Percentiles rank a stretch among this genome's conserved stretches.
Evolutionary conservation across 2,113 vertebrate species (phyloP).

Genomic region (Sorex araneus): DNA sequence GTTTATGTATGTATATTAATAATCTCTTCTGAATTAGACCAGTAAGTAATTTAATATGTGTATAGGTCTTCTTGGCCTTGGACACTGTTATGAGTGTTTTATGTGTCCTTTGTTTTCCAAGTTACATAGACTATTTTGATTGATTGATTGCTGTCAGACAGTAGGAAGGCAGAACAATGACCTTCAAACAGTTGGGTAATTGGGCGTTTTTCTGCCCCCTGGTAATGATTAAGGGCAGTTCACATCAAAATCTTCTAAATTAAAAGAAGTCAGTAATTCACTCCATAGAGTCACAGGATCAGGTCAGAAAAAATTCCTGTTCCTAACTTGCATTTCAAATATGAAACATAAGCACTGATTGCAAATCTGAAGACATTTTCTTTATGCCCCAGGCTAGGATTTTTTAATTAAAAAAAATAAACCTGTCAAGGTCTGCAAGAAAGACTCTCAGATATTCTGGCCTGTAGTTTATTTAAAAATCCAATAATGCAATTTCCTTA

Average conservation of each 20-base stretch:
- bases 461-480: conserved; percentile 90
- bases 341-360: conserved; percentile 86
- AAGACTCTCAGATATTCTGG: conserved; percentile 86
- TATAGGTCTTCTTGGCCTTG: neutral
- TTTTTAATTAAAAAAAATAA: conserved; percentile 88
- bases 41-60: neutral
- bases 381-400: conserved; percentile 83
- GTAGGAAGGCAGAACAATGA: neutral
- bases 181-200: neutral
- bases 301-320: conserved; percentile 76
- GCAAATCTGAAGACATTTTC: conserved; percentile 89
- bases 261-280: conserved; percentile 51
- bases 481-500: conserved; percentile 88
- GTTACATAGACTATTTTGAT: neutral
- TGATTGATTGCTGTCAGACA: neutral
- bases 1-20: neutral
- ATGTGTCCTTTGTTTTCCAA: neutral
- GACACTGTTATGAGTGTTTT: neutral
- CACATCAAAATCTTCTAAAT: conserved; percentile 38
- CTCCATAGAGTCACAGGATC: conserved; percentile 58
- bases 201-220: neutral
- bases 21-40: neutral
- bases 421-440: conserved; percentile 83
- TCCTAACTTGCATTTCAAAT: conserved; percentile 83
- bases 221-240: conserved; percentile 64